Percentiles rank a stretch among this genome's conserved stretches.
These are phyloP conservation scores for Pseudorhombus dupliciocellatus DNA, from an alignment of 2,113 vertebrate genomes.

Conservation along the genomic window DNA sequence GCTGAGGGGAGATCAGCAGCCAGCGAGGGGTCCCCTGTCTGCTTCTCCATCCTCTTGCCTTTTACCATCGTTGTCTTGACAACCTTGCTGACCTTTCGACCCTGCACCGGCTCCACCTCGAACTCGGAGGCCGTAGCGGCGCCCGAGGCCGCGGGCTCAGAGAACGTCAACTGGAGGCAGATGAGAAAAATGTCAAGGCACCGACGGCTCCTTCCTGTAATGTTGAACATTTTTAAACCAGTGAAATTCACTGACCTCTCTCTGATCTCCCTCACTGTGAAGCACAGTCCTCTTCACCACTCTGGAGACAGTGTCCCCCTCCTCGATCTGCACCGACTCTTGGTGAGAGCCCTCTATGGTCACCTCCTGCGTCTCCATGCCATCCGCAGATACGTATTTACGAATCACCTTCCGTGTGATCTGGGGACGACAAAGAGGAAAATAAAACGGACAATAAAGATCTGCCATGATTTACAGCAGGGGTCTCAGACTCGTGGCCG, in stretches of 20 bases:
- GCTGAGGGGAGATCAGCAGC: conserved; percentile 92
- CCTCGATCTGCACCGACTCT: conserved; percentile 80
- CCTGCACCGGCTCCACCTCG: conserved; percentile 89
- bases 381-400: conserved; percentile 87
- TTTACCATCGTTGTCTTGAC: conserved; percentile 91
- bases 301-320: conserved; percentile 89
- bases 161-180: conserved; percentile 84
- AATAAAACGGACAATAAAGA: neutral
- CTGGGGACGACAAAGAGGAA: conserved; percentile 66
- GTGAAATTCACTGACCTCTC: conserved; percentile 80
- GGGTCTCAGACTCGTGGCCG: too few species aligned
- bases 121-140: conserved; percentile 83
- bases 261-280: conserved; percentile 85
- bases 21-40: conserved; percentile 87
- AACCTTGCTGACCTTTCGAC: conserved; percentile 95
- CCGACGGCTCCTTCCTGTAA: neutral
- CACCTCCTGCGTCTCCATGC: conserved; percentile 88
- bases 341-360: conserved; percentile 85
- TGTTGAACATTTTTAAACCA: too few species aligned
- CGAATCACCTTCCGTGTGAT: conserved; percentile 93
- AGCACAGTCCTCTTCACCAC: conserved; percentile 92
- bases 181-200: neutral
- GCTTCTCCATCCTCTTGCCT: conserved; percentile 91
- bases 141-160: conserved; percentile 79
- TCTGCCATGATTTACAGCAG: neutral